Conservation (phyloP, 2,113 vertebrate species). For the Notarius quadriscutis region DNA sequence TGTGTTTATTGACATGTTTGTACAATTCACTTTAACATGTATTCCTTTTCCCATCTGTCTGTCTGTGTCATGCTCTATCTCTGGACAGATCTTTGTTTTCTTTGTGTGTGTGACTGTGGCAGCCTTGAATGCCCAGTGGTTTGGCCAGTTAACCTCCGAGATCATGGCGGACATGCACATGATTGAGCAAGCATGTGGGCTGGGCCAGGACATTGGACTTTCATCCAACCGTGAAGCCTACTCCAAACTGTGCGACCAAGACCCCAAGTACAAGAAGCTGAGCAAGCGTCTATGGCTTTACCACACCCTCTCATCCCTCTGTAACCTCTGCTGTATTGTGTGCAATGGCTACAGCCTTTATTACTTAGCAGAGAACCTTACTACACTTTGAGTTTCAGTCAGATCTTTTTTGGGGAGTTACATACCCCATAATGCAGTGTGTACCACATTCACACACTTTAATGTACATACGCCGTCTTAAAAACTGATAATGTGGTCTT, state of each 20-base stretch:
- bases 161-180: slow-evolving; percentile 77
- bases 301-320: slow-evolving; percentile 74
- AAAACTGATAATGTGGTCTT: neutral
- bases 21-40: neutral
- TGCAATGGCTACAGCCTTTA: slow-evolving; percentile 79
- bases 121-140: slow-evolving; percentile 79
- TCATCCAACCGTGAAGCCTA: slow-evolving; percentile 71
- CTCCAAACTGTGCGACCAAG: slow-evolving; percentile 65
- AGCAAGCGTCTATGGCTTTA: slow-evolving; percentile 70
- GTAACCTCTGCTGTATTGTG: slow-evolving; percentile 78
- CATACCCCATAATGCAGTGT: slow-evolving; percentile 14
- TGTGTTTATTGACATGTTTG: neutral
- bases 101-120: slow-evolving; percentile 75
- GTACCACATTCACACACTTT: slow-evolving; percentile 5
- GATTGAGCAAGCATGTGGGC: slow-evolving; percentile 70
- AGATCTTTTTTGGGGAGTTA: neutral
- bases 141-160: slow-evolving; percentile 74
- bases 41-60: neutral
- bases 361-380: slow-evolving; percentile 74
- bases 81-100: slow-evolving; percentile 74
- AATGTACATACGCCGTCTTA: slow-evolving; percentile 1
- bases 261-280: slow-evolving; percentile 68
- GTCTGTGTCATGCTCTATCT: neutral
- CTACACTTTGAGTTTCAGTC: slow-evolving; percentile 54
- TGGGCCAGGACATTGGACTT: slow-evolving; percentile 75